A percentile compares a stretch with the other conserved stretches of the same genome.
Conservation (phyloP, 92 coral and sea anemone species). For the Porites lobata region DNA sequence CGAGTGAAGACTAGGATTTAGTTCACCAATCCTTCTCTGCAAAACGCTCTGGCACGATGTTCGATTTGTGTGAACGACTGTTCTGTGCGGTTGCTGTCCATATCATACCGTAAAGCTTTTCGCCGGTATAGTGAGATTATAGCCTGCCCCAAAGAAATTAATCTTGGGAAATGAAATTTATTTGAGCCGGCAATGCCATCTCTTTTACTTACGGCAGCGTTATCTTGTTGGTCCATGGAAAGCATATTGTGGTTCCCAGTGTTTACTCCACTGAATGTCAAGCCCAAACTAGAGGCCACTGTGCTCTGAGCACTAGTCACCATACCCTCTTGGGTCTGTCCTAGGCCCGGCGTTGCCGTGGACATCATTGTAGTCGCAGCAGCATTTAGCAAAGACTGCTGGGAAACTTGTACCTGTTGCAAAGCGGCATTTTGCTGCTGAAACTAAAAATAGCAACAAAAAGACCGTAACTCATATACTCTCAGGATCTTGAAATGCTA, state of each 20-base stretch:
- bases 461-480: background rate
- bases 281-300: conserved; percentile 67
- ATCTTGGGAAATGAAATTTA: background rate
- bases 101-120: too few relatives aligned
- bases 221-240: conserved; percentile 58
- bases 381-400: conserved; percentile 68
- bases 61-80: too few relatives aligned
- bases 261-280: conserved; percentile 51
- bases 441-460: conserved; percentile 38
- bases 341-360: conserved; percentile 54
- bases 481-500: background rate
- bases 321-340: conserved; percentile 74
- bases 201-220: conserved; percentile 25
- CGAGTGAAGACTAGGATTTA: too few relatives aligned
- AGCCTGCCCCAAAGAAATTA: background rate
- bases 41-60: too few relatives aligned
- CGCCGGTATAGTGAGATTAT: too few relatives aligned
- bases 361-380: conserved; percentile 38
- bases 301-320: conserved; percentile 64
- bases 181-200: background rate
- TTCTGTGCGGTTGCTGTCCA: too few relatives aligned
- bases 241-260: conserved; percentile 52
- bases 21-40: too few relatives aligned
- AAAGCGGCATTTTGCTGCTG: conserved; percentile 62
- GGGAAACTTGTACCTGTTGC: conserved; percentile 69